Base-by-base conservation (phyloP, 2,888 invertebrate genomes). In the Drosophila eohydei region DNA sequence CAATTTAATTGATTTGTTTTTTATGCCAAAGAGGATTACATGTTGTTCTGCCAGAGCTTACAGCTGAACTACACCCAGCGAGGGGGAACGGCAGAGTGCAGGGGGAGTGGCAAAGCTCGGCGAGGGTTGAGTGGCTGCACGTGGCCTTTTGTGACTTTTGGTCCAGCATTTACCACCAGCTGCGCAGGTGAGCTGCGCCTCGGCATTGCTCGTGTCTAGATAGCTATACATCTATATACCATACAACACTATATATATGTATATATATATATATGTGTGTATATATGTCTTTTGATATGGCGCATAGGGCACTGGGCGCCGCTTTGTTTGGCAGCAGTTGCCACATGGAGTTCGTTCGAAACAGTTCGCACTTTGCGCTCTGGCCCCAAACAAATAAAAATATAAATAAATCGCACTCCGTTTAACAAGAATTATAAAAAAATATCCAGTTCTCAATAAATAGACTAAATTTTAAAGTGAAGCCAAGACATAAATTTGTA, bases 1-100 rank as follows among this genome's bases (percentile, higher is more conserved):
- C 89, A 81, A 89, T 87, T 87, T 92, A 92, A 92, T 92, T 92
- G 92, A 92, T 92, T 92, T 91, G 92, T 91, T 92, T 92, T 92
- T 92, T 91, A 91, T 92, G 90, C 91, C 92, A 91, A 88, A 88
- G 88, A 88, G 91, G 91, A 91, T 90, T 91, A 91, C 88, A 85
- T 77, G 78, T 87, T 71, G 84, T 86, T 74, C 81, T 86, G 76
- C 74, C 88, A 59, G 80, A 90, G 91, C 90, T 91, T 91, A 87
- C 78, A 74, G 81, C 83, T 84, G 7, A 8, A 4, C 43, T 54
- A 41, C 41, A 52, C 8, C 14, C 50, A 38, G 16, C 8, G 26
- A 36, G 1, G 6, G 14, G 4, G 26, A n/a, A 41, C 9, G 34
- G 11, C 12, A 1, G 0, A 12, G 0, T 2, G 34, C 7, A 0